Evolutionary conservation across 2,797 vertebrate genomes (phyloP).

Genomic region (Lindbergichthys nudifrons): DNA sequence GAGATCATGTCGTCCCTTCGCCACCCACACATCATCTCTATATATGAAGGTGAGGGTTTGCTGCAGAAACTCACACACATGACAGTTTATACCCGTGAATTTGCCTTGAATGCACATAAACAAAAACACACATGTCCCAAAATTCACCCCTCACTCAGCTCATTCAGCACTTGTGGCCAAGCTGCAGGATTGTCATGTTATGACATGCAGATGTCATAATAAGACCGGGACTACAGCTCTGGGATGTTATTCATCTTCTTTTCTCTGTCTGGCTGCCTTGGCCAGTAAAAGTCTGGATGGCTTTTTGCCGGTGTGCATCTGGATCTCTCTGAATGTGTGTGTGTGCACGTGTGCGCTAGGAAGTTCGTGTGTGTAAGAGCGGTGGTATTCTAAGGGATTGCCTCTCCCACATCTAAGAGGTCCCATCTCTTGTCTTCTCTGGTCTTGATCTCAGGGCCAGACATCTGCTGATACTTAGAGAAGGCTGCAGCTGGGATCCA

Average conservation of each 20-base stretch:
- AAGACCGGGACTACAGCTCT: conserved; percentile 66
- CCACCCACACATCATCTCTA: conserved; percentile 96
- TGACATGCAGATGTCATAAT: conserved; percentile 79
- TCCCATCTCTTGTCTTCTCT: conserved; percentile 78
- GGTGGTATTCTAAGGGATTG: conserved; percentile 76
- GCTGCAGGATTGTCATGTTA: conserved; percentile 70
- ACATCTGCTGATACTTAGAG: conserved; percentile 86
- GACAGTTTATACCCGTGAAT: conserved; percentile 29
- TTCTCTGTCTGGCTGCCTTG: conserved; percentile 58
- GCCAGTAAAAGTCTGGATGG: conserved; percentile 62
- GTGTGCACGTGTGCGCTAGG: conserved; percentile 36
- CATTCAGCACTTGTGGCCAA: conserved; percentile 48
- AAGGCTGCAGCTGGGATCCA: conserved; percentile 81
- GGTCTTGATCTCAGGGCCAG: conserved; percentile 84
- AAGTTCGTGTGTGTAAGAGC: conserved; percentile 56
- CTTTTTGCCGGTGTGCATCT: conserved; percentile 52
- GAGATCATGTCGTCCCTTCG: conserved; percentile 98
- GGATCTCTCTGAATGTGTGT: conserved; percentile 48
- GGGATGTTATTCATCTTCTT: conserved; percentile 80
- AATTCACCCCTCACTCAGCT: conserved; percentile 29
- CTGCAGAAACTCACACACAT: conserved; percentile 74
- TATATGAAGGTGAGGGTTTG: conserved; percentile 97
- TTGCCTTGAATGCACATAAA: conserved; percentile 29
- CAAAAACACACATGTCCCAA: conserved; percentile 44
- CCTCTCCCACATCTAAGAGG: conserved; percentile 83